Evolutionary conservation across 2,888 invertebrate species (phyloP).

Genomic region (Esperia sulphurella): DNA sequence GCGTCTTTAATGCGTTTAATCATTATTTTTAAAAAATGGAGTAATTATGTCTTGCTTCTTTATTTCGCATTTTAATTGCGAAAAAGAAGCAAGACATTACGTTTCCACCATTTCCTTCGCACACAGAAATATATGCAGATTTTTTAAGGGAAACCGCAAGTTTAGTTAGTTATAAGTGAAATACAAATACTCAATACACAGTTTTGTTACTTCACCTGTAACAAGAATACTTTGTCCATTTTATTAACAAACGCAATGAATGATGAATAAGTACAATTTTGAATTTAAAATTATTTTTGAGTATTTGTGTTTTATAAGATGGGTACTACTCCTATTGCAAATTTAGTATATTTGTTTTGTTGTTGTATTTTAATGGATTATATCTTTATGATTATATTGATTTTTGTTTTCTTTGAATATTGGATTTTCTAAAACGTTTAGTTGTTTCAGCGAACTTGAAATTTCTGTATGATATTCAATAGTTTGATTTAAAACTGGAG

Average conservation of each 20-base stretch:
- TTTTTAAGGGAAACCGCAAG: neutral
- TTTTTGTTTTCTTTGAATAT: constrained; percentile 51
- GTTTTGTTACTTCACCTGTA: constrained; percentile 43
- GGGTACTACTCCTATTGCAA: constrained; percentile 41
- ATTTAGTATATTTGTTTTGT: constrained; percentile 69
- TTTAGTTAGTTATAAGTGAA: constrained; percentile 43
- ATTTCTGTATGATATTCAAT: neutral
- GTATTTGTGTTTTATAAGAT: constrained; percentile 68
- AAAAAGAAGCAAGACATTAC: constrained; percentile 29
- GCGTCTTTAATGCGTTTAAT: constrained; percentile 46
- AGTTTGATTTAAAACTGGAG: constrained; percentile 26
- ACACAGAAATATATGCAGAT: neutral
- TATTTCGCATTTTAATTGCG: constrained; percentile 25
- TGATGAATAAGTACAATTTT: constrained; percentile 18
- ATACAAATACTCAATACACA: constrained; percentile 72
- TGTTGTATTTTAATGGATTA: constrained; percentile 76
- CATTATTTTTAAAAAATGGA: constrained; percentile 4
- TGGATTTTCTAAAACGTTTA: constrained; percentile 46
- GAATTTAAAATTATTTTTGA: constrained; percentile 37
- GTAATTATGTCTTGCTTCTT: constrained; percentile 29
- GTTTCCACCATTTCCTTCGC: neutral
- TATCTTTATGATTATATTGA: constrained; percentile 65
- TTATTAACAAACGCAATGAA: constrained; percentile 3
- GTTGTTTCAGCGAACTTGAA: constrained; percentile 18
- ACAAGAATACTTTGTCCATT: constrained; percentile 33